Conservation (phyloP, 1,140 invertebrate genomes). For the Paracyclopina nana region DNA sequence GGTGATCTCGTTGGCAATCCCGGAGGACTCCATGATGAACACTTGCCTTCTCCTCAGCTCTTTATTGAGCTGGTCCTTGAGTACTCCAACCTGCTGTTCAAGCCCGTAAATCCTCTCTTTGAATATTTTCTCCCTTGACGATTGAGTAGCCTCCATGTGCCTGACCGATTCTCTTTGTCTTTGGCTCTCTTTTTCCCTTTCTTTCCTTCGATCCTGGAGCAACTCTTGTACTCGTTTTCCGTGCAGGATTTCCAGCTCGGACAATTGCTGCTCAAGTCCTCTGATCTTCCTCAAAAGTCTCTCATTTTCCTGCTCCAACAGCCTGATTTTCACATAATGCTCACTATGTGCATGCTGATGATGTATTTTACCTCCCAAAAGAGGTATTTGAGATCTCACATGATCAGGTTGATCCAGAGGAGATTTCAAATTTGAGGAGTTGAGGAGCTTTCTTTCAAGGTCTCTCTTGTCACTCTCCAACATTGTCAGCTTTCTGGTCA, state of each 20-base stretch:
- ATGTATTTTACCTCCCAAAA: background rate
- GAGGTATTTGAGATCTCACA: background rate
- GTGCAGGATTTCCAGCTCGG: background rate
- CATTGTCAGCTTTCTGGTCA: background rate
- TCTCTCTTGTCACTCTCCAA: background rate
- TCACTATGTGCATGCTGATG: background rate
- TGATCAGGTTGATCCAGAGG: slow-evolving; percentile 1
- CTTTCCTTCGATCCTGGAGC: background rate
- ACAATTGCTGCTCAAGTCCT: background rate
- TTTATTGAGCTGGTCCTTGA: background rate
- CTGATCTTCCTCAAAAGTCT: background rate
- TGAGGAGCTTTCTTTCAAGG: background rate
- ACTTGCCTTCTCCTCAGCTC: background rate
- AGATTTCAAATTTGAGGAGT: background rate
- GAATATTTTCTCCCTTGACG: background rate
- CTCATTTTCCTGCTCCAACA: slow-evolving; percentile 3
- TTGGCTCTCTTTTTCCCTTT: background rate
- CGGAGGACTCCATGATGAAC: background rate
- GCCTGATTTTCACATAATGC: background rate
- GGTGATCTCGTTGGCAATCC: background rate
- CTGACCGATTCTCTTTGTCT: background rate
- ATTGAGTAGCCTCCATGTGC: background rate
- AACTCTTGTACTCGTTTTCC: background rate
- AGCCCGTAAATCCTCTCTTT: background rate
- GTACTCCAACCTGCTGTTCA: background rate